These are phyloP conservation scores for Drosophila anomalata DNA, from an alignment of 2,888 invertebrate species.

Conservation along the genomic window DNA sequence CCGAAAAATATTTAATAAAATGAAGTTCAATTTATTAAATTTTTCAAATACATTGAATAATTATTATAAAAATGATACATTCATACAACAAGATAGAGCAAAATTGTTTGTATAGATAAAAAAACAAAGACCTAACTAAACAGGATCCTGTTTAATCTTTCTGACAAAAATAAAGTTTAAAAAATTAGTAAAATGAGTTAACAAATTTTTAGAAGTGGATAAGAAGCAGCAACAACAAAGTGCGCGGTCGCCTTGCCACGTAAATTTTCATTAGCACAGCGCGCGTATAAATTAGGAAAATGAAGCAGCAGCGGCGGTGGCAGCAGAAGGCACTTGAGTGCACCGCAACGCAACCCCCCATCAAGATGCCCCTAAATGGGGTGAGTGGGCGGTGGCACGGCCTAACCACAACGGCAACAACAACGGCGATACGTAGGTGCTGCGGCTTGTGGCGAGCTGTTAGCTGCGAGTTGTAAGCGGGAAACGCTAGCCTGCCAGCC, in stretches of 20 bases:
- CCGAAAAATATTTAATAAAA: no score
- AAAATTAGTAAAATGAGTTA: not conserved
- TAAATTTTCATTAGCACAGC: constrained; percentile 77
- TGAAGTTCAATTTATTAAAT: no score
- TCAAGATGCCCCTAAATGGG: constrained; percentile 27
- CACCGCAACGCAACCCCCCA: constrained; percentile 39
- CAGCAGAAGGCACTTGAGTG: constrained; percentile 67
- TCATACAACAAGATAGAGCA: no score
- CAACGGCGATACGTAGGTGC: constrained; percentile 56
- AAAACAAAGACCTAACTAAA: no score
- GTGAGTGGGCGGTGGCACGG: constrained; percentile 17
- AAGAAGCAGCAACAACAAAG: constrained; percentile 46
- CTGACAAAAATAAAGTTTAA: no score
- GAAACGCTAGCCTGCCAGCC: constrained; percentile 25
- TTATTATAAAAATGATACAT: no score
- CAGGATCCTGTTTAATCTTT: no score
- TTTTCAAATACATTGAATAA: no score
- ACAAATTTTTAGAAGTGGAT: constrained; percentile 6
- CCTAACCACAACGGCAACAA: constrained; percentile 58
- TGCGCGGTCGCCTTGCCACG: constrained; percentile 69
- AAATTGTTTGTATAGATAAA: no score
- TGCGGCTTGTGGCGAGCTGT: constrained; percentile 51
- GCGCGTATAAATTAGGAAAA: constrained; percentile 79
- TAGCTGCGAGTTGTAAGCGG: constrained; percentile 13
- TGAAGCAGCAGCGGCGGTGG: constrained; percentile 64